Conservation (phyloP, 1,140 invertebrate genomes). For the Trichogramma pretiosum region DNA sequence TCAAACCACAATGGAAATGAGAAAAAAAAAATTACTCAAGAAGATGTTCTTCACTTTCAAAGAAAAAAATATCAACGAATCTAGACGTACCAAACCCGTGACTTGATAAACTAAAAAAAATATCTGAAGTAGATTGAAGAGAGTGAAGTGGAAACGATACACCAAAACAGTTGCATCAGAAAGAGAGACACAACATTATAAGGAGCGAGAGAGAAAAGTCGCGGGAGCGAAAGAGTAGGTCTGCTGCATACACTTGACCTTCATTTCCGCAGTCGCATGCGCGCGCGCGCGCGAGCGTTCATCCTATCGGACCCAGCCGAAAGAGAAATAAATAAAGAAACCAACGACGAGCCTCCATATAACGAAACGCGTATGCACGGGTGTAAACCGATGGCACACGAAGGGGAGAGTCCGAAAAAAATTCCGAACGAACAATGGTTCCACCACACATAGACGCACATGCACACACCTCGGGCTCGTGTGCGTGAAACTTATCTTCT, state of each 20-base stretch:
- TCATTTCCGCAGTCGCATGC: conserved; percentile 36
- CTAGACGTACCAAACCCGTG: too few relatives aligned
- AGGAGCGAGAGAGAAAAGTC: too few relatives aligned
- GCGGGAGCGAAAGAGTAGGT: neutral
- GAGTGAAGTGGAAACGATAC: too few relatives aligned
- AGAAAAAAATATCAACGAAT: too few relatives aligned
- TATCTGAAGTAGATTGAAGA: conserved; percentile 18
- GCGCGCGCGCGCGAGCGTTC: too few relatives aligned
- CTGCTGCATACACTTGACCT: conserved; percentile 41
- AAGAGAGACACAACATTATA: too few relatives aligned
- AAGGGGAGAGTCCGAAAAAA: conserved; percentile 2
- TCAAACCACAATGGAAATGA: too few relatives aligned
- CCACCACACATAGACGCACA: too few relatives aligned
- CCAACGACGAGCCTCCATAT: neutral
- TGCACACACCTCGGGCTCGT: too few relatives aligned
- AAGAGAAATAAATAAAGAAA: neutral
- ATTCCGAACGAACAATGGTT: conserved; percentile 32
- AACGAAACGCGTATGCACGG: neutral
- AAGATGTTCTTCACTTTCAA: too few relatives aligned
- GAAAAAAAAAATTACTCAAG: too few relatives aligned
- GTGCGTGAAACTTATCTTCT: conserved; percentile 34
- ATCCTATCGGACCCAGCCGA: neutral
- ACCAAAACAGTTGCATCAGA: conserved; percentile 17
- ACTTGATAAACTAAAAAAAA: too few relatives aligned
- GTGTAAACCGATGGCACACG: neutral